Percentiles rank a stretch among this genome's conserved stretches.
Evolutionary conservation across 2,113 vertebrate genomes (phyloP).

Genomic region (Zosterops borbonicus): DNA sequence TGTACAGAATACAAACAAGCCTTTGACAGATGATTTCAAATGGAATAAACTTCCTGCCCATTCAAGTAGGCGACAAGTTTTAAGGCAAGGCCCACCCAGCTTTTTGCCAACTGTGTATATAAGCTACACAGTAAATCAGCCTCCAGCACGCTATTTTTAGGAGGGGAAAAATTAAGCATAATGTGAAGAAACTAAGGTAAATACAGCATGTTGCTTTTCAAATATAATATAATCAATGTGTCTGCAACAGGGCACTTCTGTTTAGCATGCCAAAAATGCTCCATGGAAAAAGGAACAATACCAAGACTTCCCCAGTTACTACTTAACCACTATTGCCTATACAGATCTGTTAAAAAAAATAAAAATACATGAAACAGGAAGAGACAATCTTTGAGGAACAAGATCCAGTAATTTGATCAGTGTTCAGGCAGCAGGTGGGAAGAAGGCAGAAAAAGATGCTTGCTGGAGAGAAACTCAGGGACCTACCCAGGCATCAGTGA

Average conservation of each 20-base stretch:
- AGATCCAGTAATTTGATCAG: not conserved
- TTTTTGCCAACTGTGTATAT: not conserved
- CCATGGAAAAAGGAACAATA: not conserved
- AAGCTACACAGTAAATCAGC: not conserved
- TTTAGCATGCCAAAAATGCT: not conserved
- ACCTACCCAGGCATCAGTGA: not conserved
- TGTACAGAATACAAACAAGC: not conserved
- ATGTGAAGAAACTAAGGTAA: not conserved
- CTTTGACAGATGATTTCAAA: not conserved
- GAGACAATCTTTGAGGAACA: not conserved
- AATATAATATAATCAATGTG: not conserved
- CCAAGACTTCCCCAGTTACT: not conserved
- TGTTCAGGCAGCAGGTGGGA: conserved; percentile 2
- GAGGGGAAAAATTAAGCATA: not conserved
- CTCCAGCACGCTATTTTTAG: not conserved
- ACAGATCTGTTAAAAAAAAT: not conserved
- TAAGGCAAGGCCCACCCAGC: not conserved
- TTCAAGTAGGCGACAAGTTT: not conserved
- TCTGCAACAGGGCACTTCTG: not conserved
- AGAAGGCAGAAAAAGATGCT: conserved; percentile 10
- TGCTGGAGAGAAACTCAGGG: not conserved
- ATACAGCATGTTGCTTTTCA: not conserved
- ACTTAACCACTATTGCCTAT: not conserved
- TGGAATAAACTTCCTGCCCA: not conserved
- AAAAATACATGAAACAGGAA: not conserved